A percentile compares a stretch with the other conserved stretches of the same genome.
phyloP scores from a whole-genome alignment of 92 coral and sea anemone genomes.

The Porites rus region DNA sequence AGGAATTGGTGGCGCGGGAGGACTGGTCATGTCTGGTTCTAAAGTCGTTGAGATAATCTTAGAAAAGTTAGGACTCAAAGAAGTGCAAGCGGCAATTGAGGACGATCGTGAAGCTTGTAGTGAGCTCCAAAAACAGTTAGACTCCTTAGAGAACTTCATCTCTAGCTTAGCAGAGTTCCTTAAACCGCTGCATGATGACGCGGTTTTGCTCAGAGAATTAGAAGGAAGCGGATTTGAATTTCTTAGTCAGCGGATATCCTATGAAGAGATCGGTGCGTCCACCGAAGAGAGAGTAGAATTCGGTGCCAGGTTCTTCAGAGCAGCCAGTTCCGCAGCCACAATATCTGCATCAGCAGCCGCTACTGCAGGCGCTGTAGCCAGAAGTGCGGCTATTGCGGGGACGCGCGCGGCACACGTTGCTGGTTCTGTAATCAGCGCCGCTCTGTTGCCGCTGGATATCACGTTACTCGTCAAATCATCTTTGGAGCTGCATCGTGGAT shows the following conservation, averaged over 20 bases:
- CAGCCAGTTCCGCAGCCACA: constrained; percentile 10
- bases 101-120: constrained; percentile 42
- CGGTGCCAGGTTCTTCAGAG: constrained; percentile 42
- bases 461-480: constrained; percentile 36
- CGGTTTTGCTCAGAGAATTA: constrained; percentile 29
- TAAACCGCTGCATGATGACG: constrained; percentile 12
- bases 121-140: constrained; percentile 15
- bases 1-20: constrained; percentile 69
- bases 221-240: constrained; percentile 37
- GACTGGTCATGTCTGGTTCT: constrained; percentile 60
- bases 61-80: constrained; percentile 38
- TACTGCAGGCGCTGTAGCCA: constrained; percentile 33
- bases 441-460: constrained; percentile 44
- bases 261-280: constrained; percentile 3
- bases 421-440: constrained; percentile 31
- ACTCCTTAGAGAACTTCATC: constrained; percentile 14
- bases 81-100: constrained; percentile 48
- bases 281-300: constrained; percentile 44
- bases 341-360: constrained; percentile 47
- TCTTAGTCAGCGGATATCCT: neutral
- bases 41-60: constrained; percentile 40
- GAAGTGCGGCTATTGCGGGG: constrained; percentile 24
- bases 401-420: constrained; percentile 44
- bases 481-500: constrained; percentile 45
- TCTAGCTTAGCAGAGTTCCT: constrained; percentile 15